Base-by-base conservation (phyloP, 2,797 vertebrate genomes). In the Thalassophryne amazonica region DNA sequence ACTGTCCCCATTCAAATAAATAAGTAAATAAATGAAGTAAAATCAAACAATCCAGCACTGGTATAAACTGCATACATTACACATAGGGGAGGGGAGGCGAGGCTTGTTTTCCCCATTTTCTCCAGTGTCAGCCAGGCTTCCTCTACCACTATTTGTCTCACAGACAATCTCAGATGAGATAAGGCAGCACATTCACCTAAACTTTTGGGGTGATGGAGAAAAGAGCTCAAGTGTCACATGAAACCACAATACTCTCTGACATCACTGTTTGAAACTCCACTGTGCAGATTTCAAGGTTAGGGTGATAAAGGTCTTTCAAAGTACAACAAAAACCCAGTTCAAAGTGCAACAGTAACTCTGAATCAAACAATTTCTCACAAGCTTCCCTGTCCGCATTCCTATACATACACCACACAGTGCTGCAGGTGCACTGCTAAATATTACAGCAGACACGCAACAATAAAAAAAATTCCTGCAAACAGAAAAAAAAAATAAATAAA, bases 201-300 rank as follows among this genome's bases (percentile, higher is more conserved):
- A 29, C 64, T 55, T 69, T 41, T 56, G 55, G 43, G 57, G 53
- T 35, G 7, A 4, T 5, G 15, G 8, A 60, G 35, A 60, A 51
- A 45, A 72, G 24, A n/a, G 22, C 3, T n/a, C 5, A 0, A 20
- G 23, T 48, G 64, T 65, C 48, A 71, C 71, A 33, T 58, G 76
- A 80, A 73, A 85, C 67, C 45, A 21, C 30, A 16, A 41, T 23
- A 7, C 11, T 21, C 17, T n/a, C 7, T 2, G 30, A 35, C 55
- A 55, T 35, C 34, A 42, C 61, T 78, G 61, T 78, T 81, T 75
- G 57, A 46, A 63, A 32, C 15, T 6, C 22, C 70, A 35, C 6
- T 53, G 25, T 37, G 19, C 0, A 2, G 63, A 80, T 85, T 86
- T 86, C 73, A 37, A 60, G 29, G 17, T 19, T 2, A 14, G 5